These are phyloP conservation scores for Hetaerina americana DNA, from an alignment of 1,140 invertebrate genomes.

Conservation along the genomic window DNA sequence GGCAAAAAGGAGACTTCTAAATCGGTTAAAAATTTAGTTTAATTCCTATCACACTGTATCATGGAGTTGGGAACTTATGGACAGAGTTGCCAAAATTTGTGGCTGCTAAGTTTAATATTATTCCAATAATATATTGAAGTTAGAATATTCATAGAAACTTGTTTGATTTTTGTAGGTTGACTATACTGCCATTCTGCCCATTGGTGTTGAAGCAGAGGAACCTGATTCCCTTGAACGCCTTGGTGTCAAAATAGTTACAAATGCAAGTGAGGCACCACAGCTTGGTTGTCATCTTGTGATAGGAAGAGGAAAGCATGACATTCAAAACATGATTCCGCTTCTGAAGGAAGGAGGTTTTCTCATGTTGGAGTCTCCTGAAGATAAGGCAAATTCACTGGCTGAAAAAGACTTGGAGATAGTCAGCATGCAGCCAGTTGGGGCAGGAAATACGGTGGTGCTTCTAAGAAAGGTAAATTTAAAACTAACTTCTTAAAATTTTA, in stretches of 20 bases:
- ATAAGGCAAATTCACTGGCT: conserved; percentile 30
- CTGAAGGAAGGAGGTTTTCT: conserved; percentile 60
- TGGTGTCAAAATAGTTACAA: conserved; percentile 31
- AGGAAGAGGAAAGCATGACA: conserved; percentile 19
- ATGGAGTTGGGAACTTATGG: too few relatives aligned
- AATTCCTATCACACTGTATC: too few relatives aligned
- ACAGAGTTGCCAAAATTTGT: too few relatives aligned
- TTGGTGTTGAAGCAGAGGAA: not conserved
- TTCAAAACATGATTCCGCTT: conserved; percentile 39
- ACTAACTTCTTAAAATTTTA: too few relatives aligned
- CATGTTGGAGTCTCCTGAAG: conserved; percentile 55
- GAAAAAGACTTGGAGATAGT: conserved; percentile 30
- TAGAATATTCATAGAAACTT: not conserved
- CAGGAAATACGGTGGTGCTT: conserved; percentile 42
- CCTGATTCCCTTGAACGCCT: conserved; percentile 15
- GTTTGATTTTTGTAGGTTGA: conserved; percentile 22
- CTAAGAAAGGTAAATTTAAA: conserved; percentile 33
- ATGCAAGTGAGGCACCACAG: conserved; percentile 36
- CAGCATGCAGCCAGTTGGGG: conserved; percentile 37
- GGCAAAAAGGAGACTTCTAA: too few relatives aligned
- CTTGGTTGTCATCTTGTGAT: conserved; percentile 49
- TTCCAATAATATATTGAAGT: conserved; percentile 7
- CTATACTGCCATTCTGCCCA: not conserved
- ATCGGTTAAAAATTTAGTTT: too few relatives aligned
- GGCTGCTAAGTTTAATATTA: not conserved